Base-by-base conservation (phyloP, 2,797 vertebrate genomes). In the Caiman crocodilus region DNA sequence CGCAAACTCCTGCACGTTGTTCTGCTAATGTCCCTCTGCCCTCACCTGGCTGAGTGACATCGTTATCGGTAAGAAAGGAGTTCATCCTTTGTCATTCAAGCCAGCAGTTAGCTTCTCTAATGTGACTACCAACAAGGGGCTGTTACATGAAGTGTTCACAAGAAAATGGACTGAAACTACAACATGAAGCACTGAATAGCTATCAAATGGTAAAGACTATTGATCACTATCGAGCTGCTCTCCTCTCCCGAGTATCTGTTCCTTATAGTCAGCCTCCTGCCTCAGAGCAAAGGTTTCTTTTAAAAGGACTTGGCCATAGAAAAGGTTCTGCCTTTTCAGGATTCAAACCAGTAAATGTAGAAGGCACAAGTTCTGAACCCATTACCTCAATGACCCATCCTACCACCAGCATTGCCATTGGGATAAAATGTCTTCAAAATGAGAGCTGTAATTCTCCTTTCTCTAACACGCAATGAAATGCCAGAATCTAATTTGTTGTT, bases 141-240 rank as follows among this genome's bases (percentile, higher is more conserved):
- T 32, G 15, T n/a, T 79, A 23, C 0, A 3, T 58, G 77, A 17
- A 1, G 76, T 78, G 88, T 91, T 42, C 35, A 50, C 50, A 73
- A 50, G 69, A 50, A 73, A 73, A 73, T 73, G 69, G 23, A 94
- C 93, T 91, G 91, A 95, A 96, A 80, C 83, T 56, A 79, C 85
- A 94, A 85, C 94, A 25, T 26, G 91, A 58, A 89, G 61, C 64
- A 25, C 80, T 67, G 76, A 88, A 79, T 57, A 35, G 55, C 74
- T 76, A 74, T 12, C 67, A 84, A 32, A 84, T 6, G 61, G 14
- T 57, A 92, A 65, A 25, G 79, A 60, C 76, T 60, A 71, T 6
- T 65, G 69, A 84, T 76, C 78, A 63, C 76, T 84, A 92, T 18
- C 71, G 76, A 76, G 60, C 50, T 30, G 60, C 1, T 1, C 84